phyloP scores from a whole-genome alignment of 2,113 vertebrate genomes.

The Todiramphus chloris region DNA sequence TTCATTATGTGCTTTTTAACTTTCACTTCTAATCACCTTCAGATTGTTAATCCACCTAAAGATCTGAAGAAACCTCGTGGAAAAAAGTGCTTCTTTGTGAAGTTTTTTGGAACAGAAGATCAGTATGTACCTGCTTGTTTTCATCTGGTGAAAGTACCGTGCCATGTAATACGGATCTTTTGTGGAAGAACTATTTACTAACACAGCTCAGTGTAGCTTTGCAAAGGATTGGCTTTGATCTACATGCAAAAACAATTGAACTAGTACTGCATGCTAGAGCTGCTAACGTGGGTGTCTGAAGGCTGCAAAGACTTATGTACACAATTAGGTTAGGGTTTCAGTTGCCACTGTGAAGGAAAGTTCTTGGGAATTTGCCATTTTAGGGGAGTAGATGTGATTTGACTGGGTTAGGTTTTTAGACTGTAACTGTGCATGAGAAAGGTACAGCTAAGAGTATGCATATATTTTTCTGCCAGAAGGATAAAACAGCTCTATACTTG shows the following conservation, averaged over 20 bases:
- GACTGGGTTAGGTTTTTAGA: neutral
- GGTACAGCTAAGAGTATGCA: neutral
- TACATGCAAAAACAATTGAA: neutral
- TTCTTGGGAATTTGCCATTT: neutral
- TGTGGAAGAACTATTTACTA: neutral
- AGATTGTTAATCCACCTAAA: slow-evolving; percentile 98
- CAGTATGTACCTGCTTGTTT: slow-evolving; percentile 85
- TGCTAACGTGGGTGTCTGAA: neutral
- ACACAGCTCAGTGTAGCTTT: neutral
- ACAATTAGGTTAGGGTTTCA: neutral
- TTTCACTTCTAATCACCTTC: slow-evolving; percentile 32
- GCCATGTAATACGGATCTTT: neutral
- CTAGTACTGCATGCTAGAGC: neutral
- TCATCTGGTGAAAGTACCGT: neutral
- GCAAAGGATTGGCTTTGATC: neutral
- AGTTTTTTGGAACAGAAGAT: slow-evolving; percentile 99
- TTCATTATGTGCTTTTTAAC: neutral
- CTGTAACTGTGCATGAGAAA: neutral
- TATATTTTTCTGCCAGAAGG: neutral
- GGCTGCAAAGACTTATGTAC: neutral
- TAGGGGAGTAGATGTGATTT: neutral
- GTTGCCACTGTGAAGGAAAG: neutral
- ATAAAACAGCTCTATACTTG: neutral
- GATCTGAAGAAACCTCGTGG: slow-evolving; percentile 97
- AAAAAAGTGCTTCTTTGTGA: slow-evolving; percentile 98